Conservation (phyloP, 2,113 vertebrate species). For the Limanda limanda region DNA sequence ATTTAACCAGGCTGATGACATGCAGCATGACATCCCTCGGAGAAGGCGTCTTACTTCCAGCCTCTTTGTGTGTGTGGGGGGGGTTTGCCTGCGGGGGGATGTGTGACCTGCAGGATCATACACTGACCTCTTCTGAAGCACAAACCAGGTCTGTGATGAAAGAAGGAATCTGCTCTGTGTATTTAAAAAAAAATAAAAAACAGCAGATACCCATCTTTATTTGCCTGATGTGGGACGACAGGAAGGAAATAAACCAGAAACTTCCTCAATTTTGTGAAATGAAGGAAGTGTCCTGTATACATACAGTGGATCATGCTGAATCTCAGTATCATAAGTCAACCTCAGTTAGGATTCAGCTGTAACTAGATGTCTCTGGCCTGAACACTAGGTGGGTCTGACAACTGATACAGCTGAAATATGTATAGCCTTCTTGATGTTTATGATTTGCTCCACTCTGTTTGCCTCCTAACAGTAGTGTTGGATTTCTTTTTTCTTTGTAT, state of each 20-base stretch:
- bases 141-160: constrained; percentile 48
- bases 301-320: constrained; percentile 55
- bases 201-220: constrained; percentile 40
- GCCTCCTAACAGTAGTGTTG: constrained; percentile 25
- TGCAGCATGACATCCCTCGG: constrained; percentile 72
- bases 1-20: constrained; percentile 82
- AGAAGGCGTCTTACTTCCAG: constrained; percentile 54
- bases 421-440: constrained; percentile 55
- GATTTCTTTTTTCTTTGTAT: constrained; percentile 19
- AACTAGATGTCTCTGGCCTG: constrained; percentile 55
- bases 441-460: constrained; percentile 60
- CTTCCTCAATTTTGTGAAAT: constrained; percentile 58
- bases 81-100: constrained; percentile 23
- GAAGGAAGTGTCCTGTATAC: constrained; percentile 37
- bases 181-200: constrained; percentile 27
- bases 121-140: constrained; percentile 58
- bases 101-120: constrained; percentile 49
- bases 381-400: constrained; percentile 65
- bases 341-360: constrained; percentile 66
- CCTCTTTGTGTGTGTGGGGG: constrained; percentile 11
- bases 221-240: constrained; percentile 22
- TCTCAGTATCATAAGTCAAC: constrained; percentile 71
- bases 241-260: constrained; percentile 37
- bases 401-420: constrained; percentile 66
- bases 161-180: constrained; percentile 31